phyloP scores from a whole-genome alignment of 1,140 invertebrate genomes.

The Hyposmocoma kahamanoa region DNA sequence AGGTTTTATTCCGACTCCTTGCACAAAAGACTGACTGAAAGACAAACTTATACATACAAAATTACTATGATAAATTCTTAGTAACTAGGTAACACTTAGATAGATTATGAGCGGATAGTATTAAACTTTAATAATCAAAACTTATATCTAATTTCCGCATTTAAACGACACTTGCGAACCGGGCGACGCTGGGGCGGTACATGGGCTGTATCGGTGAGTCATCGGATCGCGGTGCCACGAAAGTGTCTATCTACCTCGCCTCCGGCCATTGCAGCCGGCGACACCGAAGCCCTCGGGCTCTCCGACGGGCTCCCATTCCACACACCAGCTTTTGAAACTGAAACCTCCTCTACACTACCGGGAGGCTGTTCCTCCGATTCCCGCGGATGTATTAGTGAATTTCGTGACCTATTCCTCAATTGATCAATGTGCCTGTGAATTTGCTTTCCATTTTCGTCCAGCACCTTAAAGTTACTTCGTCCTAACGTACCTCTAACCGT shows the following conservation, averaged over 20 bases:
- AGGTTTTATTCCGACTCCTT: too few relatives aligned
- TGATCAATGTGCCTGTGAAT: conserved; percentile 7
- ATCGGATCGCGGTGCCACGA: not conserved
- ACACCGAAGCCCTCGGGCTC: not conserved
- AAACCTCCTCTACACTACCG: not conserved
- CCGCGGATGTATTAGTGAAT: not conserved
- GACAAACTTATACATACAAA: too few relatives aligned
- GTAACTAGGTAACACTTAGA: too few relatives aligned
- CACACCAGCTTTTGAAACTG: not conserved
- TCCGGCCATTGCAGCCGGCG: not conserved
- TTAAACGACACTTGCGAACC: not conserved
- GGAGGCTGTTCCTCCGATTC: not conserved
- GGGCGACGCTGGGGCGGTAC: not conserved
- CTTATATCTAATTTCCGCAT: not conserved
- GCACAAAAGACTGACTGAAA: too few relatives aligned
- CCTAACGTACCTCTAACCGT: not conserved
- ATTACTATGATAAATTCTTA: too few relatives aligned
- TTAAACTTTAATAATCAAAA: not conserved
- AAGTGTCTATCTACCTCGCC: not conserved
- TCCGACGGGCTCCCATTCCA: not conserved
- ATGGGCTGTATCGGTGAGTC: too few relatives aligned
- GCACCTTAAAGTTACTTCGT: not conserved
- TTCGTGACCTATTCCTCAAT: not conserved
- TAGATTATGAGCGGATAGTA: too few relatives aligned
- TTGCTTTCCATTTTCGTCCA: not conserved